Base-by-base conservation (phyloP, 2,797 vertebrate species). In the Hippoglossus hippoglossus region DNA sequence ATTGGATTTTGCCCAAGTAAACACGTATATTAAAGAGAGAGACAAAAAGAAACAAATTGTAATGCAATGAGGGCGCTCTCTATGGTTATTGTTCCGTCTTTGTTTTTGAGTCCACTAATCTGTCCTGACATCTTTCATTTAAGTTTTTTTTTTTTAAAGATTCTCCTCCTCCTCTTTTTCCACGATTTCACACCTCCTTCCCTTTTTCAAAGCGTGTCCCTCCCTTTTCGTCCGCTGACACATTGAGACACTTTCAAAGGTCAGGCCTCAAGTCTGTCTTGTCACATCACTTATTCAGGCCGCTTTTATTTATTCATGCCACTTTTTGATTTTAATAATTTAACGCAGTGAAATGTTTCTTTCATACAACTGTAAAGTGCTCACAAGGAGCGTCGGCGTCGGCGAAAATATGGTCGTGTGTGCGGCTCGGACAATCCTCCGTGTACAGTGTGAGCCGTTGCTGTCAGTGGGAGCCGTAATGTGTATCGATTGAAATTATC, bases 281-380 rank as follows among this genome's bases (percentile, higher is more conserved):
- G 90, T 92, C 87, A 67, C 87, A 94, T 94, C 84, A 84, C 90
- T 92, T 94, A 94, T 94, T 92, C 87, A 91, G 67, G 58, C 67
- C 21, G 64, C 53, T 67, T 44, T 94, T 91, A 92, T 92, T 93
- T 93, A 94, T 94, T 92, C 89, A 94, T 93, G 92, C 76, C 86
- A 91, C 90, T 91, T 93, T 93, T 93, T 85, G 83, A 92, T 91
- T 92, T 93, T 82, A 94, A 93, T 91, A 93, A 92, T 93, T 91
- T 72, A 93, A 90, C 73, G 56, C 85, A 34, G 76, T 46, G 84
- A 91, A 90, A 91, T 91, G 89, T 90, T 92, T 89, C 85, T 90
- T 90, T 91, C 84, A 81, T 87, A 82, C 57, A 1, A 70, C 79
- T 41, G 81, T 88, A 87, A 91, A 93, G 90, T 90, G 92, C 87